Base-by-base conservation (phyloP, 2,113 vertebrate genomes). In the Polyodon spathula region DNA sequence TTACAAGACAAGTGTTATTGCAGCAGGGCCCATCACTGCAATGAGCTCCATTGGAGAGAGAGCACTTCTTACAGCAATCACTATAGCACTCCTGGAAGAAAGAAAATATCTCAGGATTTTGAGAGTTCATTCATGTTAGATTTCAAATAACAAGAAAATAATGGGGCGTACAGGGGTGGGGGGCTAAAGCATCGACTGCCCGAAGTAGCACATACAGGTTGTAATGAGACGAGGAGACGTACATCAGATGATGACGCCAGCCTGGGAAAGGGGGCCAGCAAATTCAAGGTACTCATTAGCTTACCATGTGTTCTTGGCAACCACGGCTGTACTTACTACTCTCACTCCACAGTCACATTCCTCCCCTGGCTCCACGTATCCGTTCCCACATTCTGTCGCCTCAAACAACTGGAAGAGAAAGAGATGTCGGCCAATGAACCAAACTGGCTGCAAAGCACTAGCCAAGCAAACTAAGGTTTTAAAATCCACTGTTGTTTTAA, bases 1-100 rank as follows among this genome's bases (percentile, higher is more conserved):
- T 78, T 83, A 98, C 96, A 73, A 95, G 86, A 73, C 95, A 98
- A 0, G 90, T 91, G 1, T 84, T 89, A 58, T 97, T 97, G 72
- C 95, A 98, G 83, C 95, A 98, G 5, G 93, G 95, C 15, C 95
- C 95, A 0, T 97, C 91, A 0, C 94, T 97, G 75, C 95, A 98
- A 17, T 97, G 95, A 6, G 93, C 95, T 54, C 93, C 94, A 0
- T 95, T 98, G 65, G 95, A 93, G 8, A 98, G 89, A 39, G 95
- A 98, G 54, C 95, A 98, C 66, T 98, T 98, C 82, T 98, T 98
- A 74, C 95, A 98, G 74, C 95, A 98, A 42, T 95, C 79, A 58
- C 88, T 90, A 37, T 91, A 91, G 76, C 95, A 98, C 59, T 97
- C 96, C 96, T 98, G 55, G 7, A 43, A 38, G 5, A 17, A 37